Percentiles rank a stretch among this genome's conserved stretches.
Conservation (phyloP, 2,797 vertebrate species). For the Aphelocoma californica region DNA sequence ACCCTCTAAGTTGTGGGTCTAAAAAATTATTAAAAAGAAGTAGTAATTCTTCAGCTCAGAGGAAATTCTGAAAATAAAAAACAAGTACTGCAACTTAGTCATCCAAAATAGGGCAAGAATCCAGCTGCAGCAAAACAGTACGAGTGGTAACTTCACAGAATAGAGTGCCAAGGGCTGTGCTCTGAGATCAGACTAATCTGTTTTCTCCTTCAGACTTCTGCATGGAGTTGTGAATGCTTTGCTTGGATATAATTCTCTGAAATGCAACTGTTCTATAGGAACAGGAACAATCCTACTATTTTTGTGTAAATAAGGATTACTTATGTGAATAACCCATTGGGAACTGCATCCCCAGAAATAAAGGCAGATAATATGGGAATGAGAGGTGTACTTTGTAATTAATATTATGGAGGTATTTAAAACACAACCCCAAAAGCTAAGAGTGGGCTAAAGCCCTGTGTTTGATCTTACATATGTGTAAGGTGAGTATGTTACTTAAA, state of each 20-base stretch:
- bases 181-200: background rate
- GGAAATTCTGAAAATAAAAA: background rate
- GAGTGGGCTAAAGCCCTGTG: background rate
- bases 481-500: background rate
- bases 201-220: background rate
- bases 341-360: background rate
- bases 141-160: background rate
- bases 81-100: background rate
- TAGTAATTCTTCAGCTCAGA: background rate
- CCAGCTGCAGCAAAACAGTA: background rate
- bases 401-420: background rate
- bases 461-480: fast-evolving
- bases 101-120: background rate
- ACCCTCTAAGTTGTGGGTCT: background rate
- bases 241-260: background rate
- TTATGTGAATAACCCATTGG: background rate
- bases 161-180: background rate
- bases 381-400: background rate
- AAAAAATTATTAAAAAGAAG: background rate
- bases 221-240: background rate
- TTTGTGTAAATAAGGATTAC: background rate
- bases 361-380: background rate
- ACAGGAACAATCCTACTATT: background rate
- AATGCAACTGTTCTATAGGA: background rate
- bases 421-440: background rate